Conservation (phyloP, 2,797 vertebrate genomes). For the Syngnathus rostellatus region DNA sequence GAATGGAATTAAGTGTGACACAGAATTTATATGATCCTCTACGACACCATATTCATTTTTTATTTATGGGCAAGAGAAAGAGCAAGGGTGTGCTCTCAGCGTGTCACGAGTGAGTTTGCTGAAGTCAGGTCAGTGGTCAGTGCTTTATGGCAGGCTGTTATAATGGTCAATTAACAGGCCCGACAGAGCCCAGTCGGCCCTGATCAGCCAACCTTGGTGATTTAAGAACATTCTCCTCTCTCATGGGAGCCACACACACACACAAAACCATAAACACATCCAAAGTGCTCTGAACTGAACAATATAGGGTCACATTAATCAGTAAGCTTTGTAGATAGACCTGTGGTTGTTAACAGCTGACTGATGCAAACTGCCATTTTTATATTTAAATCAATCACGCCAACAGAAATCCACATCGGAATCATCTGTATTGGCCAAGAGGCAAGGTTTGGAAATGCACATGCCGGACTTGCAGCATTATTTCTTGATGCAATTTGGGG, state of each 20-base stretch:
- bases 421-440: not conserved
- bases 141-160: conserved; percentile 59
- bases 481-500: not conserved
- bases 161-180: conserved; percentile 61
- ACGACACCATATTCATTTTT: not conserved
- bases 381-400: conserved; percentile 7
- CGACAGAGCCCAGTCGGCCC: conserved; percentile 29
- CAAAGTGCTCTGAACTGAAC: conserved; percentile 19
- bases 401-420: not conserved
- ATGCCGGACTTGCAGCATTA: not conserved
- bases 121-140: conserved; percentile 35
- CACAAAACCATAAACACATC: conserved; percentile 13
- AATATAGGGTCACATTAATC: conserved; percentile 42
- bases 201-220: conserved; percentile 43
- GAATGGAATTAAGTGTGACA: too few species aligned
- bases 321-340: conserved; percentile 42
- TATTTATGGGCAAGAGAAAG: conserved; percentile 25
- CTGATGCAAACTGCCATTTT: conserved; percentile 21
- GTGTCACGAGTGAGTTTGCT: conserved; percentile 37
- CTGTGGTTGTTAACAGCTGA: conserved; percentile 26
- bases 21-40: not conserved
- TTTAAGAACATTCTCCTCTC: conserved; percentile 58
- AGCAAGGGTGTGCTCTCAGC: not conserved
- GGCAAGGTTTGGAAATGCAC: too few species aligned
- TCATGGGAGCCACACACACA: conserved; percentile 44